Evolutionary conservation across 2,797 vertebrate genomes (phyloP).

Genomic region (Schizopygopsis pylzovi): DNA sequence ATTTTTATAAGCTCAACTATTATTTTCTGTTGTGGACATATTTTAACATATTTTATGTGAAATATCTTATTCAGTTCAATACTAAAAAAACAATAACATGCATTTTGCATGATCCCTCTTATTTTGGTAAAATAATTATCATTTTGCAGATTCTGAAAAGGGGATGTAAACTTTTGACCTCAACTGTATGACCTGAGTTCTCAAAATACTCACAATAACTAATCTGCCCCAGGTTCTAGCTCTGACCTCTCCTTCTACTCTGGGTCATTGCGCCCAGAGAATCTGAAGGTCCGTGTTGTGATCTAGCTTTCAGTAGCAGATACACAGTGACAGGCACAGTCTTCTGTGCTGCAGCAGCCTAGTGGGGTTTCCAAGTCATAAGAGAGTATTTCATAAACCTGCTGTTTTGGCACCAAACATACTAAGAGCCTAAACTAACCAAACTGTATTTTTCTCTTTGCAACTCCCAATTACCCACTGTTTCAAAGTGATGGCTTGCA

Average conservation of each 20-base stretch:
- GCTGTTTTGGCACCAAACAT: background rate
- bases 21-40: too few relatives aligned
- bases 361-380: background rate
- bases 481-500: slow-evolving; percentile 15
- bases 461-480: slow-evolving; percentile 15
- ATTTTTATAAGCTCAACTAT: too few relatives aligned
- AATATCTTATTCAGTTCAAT: too few relatives aligned
- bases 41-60: too few relatives aligned
- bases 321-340: background rate
- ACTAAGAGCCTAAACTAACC: background rate
- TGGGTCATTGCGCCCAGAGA: background rate
- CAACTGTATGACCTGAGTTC: background rate
- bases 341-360: background rate
- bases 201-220: background rate
- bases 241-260: slow-evolving; percentile 20
- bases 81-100: too few relatives aligned
- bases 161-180: too few relatives aligned
- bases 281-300: background rate
- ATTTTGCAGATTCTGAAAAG: too few relatives aligned
- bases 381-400: background rate
- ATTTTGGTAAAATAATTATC: too few relatives aligned
- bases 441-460: slow-evolving; percentile 9
- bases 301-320: background rate
- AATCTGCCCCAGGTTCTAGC: background rate
- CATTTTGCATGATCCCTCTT: too few relatives aligned